phyloP scores from a whole-genome alignment of 2,797 vertebrate species.

The Schizopygopsis pylzovi region DNA sequence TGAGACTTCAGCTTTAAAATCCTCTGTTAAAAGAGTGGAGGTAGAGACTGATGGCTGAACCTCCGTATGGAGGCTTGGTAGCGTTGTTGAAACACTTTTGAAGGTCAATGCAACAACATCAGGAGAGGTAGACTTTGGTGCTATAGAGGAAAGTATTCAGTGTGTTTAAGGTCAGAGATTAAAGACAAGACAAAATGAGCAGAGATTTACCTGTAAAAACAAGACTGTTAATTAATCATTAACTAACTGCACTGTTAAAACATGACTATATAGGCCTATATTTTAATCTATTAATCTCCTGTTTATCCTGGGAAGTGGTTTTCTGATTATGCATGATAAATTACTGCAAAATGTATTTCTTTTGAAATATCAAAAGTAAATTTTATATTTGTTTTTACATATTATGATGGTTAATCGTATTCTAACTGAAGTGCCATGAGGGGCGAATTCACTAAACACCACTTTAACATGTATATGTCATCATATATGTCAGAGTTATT shows the following conservation, averaged over 20 bases:
- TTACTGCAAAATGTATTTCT: not conserved
- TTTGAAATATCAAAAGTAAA: not conserved
- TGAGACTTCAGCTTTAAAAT: conserved; percentile 49
- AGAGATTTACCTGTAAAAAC: conserved; percentile 31
- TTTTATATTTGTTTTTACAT: not conserved
- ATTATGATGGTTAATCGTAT: not conserved
- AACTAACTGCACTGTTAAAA: not conserved
- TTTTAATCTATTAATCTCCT: not conserved
- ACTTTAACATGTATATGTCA: not conserved
- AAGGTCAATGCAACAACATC: conserved; percentile 68
- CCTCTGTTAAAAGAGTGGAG: conserved; percentile 54
- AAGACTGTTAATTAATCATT: conserved; percentile 11
- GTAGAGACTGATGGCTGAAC: conserved; percentile 50
- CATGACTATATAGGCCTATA: not conserved
- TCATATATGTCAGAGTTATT: no score
- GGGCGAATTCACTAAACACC: not conserved
- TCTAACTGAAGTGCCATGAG: not conserved
- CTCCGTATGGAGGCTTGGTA: conserved; percentile 58
- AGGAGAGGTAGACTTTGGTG: conserved; percentile 70
- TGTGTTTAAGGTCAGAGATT: conserved; percentile 60
- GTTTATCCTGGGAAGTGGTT: not conserved
- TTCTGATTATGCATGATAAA: not conserved
- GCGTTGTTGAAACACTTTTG: conserved; percentile 63
- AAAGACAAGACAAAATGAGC: conserved; percentile 19
- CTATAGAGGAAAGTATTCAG: conserved; percentile 76